These are phyloP conservation scores for Balearica regulorum DNA, from an alignment of 2,797 vertebrate genomes.

Conservation along the genomic window DNA sequence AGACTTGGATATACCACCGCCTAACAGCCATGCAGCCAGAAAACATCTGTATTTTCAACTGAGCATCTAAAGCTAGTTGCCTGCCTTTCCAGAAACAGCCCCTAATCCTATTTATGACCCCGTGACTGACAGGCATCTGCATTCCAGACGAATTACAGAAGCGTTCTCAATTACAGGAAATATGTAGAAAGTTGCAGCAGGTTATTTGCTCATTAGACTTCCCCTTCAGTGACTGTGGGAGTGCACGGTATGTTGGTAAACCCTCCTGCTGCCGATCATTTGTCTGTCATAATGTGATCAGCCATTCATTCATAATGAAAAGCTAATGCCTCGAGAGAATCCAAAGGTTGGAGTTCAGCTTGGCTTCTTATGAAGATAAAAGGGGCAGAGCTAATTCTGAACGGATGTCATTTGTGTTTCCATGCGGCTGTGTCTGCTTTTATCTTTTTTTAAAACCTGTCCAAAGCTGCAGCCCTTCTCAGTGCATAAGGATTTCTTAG, in stretches of 20 bases:
- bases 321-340: slow-evolving; percentile 31
- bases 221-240: slow-evolving; percentile 34
- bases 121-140: slow-evolving; percentile 63
- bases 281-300: slow-evolving; percentile 42
- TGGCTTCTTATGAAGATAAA: slow-evolving; percentile 38
- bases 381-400: slow-evolving; percentile 52
- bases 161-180: slow-evolving; percentile 69
- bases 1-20: not conserved
- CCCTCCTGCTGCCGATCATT: slow-evolving; percentile 19
- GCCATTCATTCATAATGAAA: slow-evolving; percentile 16
- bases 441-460: slow-evolving; percentile 30
- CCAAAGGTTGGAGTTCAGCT: slow-evolving; percentile 30
- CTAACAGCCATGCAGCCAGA: slow-evolving; percentile 9
- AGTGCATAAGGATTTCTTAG: not conserved
- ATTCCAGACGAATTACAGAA: slow-evolving; percentile 48
- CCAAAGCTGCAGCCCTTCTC: not conserved
- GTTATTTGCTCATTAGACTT: slow-evolving; percentile 61
- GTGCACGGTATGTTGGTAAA: slow-evolving; percentile 28
- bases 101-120: slow-evolving; percentile 62
- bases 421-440: not conserved
- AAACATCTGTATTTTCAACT: slow-evolving; percentile 57
- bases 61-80: not conserved
- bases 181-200: slow-evolving; percentile 56
- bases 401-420: slow-evolving; percentile 50
- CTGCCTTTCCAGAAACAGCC: slow-evolving; percentile 31